Evolutionary conservation across 2,113 vertebrate species (phyloP).

Genomic region (Natator depressus): DNA sequence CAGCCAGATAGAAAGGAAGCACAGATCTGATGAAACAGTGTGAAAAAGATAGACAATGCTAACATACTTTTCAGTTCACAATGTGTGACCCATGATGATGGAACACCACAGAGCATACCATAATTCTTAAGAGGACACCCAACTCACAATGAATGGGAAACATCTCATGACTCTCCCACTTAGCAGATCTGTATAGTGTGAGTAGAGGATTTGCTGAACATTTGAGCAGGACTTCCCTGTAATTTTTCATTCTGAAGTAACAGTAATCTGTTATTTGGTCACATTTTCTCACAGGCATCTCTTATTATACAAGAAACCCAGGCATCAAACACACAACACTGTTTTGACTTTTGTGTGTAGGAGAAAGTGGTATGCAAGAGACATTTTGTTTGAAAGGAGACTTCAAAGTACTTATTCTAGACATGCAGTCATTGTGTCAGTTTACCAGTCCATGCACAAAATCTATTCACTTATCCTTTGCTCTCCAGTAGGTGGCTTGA

Average conservation of each 20-base stretch:
- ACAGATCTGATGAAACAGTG: neutral
- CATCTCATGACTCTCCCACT: neutral
- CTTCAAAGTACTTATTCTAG: neutral
- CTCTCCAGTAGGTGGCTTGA: neutral
- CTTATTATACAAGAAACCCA: neutral
- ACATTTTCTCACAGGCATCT: neutral
- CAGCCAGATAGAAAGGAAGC: neutral
- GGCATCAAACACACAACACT: neutral
- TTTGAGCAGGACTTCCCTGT: neutral
- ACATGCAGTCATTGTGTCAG: neutral
- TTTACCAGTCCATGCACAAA: neutral
- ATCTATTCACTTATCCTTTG: neutral
- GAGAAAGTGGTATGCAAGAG: neutral
- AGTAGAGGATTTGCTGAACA: neutral
- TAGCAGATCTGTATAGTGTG: neutral
- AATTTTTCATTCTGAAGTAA: neutral
- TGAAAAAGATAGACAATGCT: neutral
- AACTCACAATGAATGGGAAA: neutral
- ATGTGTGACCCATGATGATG: neutral
- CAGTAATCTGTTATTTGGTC: accelerated
- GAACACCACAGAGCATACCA: neutral
- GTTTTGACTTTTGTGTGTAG: neutral
- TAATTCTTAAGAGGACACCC: neutral
- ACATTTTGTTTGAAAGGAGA: neutral
- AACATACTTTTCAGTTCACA: neutral